Evolutionary conservation across 2,888 invertebrate genomes (phyloP).

Genomic region (Gortyna flavago): DNA sequence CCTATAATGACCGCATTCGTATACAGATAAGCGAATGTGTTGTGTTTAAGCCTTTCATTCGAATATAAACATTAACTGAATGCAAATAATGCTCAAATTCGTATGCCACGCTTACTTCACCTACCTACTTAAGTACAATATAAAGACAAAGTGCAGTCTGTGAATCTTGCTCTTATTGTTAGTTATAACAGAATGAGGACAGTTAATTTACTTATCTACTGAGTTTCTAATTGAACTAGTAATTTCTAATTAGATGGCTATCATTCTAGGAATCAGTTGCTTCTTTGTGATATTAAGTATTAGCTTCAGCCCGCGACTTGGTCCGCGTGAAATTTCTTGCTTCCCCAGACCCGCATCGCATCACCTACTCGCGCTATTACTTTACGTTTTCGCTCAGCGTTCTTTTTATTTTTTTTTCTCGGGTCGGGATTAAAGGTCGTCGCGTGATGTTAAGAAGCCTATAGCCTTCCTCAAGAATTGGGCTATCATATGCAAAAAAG

Average conservation of each 20-base stretch:
- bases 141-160: neutral
- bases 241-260: conserved; percentile 12
- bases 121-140: neutral
- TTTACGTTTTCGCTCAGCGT: neutral
- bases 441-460: too few relatives aligned
- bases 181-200: conserved; percentile 18
- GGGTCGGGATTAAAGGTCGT: too few relatives aligned
- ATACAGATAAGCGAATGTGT: neutral
- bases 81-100: neutral
- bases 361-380: neutral
- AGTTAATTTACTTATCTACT: conserved; percentile 16
- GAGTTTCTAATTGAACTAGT: neutral
- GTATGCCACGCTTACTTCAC: neutral
- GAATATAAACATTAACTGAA: neutral
- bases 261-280: conserved; percentile 5
- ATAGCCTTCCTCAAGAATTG: too few relatives aligned
- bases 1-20: neutral
- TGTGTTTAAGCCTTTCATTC: neutral
- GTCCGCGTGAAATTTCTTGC: neutral
- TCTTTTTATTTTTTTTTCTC: too few relatives aligned
- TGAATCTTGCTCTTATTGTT: neutral
- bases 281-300: neutral
- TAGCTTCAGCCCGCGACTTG: neutral
- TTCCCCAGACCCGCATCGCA: neutral
- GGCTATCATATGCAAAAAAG: too few relatives aligned